phyloP scores from a whole-genome alignment of 2,888 invertebrate genomes.

The Eumacrocentrus americanus region DNA sequence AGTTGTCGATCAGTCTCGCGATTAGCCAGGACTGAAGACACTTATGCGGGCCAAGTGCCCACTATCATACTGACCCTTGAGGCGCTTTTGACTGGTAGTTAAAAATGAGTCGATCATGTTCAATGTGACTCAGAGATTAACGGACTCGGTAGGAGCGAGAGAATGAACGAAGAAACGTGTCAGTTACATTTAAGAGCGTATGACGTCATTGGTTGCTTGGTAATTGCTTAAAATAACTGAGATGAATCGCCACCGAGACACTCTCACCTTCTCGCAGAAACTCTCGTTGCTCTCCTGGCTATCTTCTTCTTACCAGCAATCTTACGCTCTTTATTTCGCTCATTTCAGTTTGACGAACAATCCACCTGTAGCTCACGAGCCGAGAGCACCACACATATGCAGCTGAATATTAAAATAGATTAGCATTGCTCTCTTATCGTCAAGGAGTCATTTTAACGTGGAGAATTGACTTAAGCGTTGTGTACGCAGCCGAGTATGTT shows the following conservation, averaged over 20 bases:
- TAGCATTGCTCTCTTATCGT: constrained; percentile 9
- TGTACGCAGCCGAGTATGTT: background rate
- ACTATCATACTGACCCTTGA: background rate
- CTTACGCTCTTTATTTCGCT: background rate
- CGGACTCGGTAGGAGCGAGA: background rate
- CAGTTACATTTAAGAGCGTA: constrained; percentile 25
- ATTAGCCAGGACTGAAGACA: background rate
- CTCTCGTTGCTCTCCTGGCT: constrained; percentile 19
- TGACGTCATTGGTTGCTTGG: constrained; percentile 41
- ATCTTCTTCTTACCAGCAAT: constrained; percentile 14
- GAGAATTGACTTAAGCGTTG: background rate
- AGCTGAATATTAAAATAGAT: constrained; percentile 16
- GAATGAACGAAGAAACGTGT: constrained; percentile 19
- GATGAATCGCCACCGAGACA: constrained; percentile 44
- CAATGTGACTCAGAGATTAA: constrained; percentile 18
- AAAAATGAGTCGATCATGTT: background rate
- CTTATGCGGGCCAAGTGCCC: background rate
- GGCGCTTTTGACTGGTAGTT: background rate
- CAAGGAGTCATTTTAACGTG: background rate
- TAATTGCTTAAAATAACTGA: constrained; percentile 51
- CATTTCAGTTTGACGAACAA: background rate
- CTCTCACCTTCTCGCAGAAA: constrained; percentile 22
- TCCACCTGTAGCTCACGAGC: constrained; percentile 18
- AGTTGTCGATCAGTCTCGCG: background rate
- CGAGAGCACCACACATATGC: background rate